Evolutionary conservation across 2,113 vertebrate genomes (phyloP).

Genomic region (Labeo catla): DNA sequence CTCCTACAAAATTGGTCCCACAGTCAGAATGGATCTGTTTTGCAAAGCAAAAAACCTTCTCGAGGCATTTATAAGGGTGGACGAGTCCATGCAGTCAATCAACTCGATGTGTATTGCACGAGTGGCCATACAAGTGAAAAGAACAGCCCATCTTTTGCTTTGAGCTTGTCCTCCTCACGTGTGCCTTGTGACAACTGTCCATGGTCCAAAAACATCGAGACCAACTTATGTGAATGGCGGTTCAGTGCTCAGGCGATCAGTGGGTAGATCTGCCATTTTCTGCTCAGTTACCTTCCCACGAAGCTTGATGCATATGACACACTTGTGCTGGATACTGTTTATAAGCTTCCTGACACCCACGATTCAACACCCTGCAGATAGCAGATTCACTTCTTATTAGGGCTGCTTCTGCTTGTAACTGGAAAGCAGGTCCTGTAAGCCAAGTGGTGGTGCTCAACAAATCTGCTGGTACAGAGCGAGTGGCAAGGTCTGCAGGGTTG

Average conservation of each 20-base stretch:
- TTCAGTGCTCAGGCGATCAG: not conserved
- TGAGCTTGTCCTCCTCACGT: not conserved
- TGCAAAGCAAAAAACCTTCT: too few relatives aligned
- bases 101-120: not conserved
- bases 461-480: constrained; percentile 4
- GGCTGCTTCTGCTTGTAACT: constrained; percentile 17
- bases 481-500: constrained; percentile 44
- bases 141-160: constrained; percentile 3
- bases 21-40: too few relatives aligned
- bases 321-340: constrained; percentile 16
- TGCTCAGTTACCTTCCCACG: constrained; percentile 17
- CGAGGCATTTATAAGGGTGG: too few relatives aligned
- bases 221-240: not conserved
- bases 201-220: constrained; percentile 34
- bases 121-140: not conserved
- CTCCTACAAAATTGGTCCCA: too few relatives aligned
- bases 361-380: constrained; percentile 9
- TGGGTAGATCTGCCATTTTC: constrained; percentile 45
- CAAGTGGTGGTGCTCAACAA: constrained; percentile 42
- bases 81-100: not conserved
- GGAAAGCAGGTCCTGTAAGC: constrained; percentile 41
- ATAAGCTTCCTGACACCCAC: constrained; percentile 12
- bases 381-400: constrained; percentile 12
- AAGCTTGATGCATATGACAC: constrained; percentile 33
- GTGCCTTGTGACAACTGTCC: not conserved